Percentiles rank a stretch among this genome's conserved stretches.
phyloP scores from a whole-genome alignment of 1,140 invertebrate species.

The Procambarus virginalis region DNA sequence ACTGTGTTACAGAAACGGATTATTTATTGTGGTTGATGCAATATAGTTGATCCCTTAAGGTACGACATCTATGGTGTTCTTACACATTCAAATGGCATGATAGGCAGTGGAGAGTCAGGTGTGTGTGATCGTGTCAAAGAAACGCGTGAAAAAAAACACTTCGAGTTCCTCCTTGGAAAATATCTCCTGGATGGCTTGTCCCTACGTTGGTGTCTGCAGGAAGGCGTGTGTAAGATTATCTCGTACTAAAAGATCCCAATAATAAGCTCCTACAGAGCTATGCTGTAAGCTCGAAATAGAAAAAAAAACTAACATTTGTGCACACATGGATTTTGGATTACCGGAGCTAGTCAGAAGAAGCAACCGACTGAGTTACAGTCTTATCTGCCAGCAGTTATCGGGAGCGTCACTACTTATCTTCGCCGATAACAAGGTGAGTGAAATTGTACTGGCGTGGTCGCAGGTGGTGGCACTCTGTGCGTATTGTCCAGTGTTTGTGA shows the following conservation, averaged over 20 bases:
- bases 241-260: background rate
- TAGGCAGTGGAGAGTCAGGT: background rate
- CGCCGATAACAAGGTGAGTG: background rate
- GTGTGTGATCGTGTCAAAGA: background rate
- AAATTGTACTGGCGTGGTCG: background rate
- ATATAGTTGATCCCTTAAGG: background rate
- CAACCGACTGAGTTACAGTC: background rate
- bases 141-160: background rate
- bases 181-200: background rate
- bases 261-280: no score
- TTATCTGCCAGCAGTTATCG: background rate
- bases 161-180: background rate
- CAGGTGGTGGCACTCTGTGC: background rate
- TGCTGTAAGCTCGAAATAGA: background rate
- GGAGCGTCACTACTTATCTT: background rate
- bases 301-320: background rate
- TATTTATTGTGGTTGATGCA: background rate
- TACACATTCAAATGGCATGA: no score
- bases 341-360: background rate
- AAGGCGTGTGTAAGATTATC: background rate
- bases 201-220: background rate
- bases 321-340: background rate
- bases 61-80: background rate
- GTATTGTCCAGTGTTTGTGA: background rate
- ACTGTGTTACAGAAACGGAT: background rate